Evolutionary conservation across 2,113 vertebrate genomes (phyloP), one percentile per base, ranked within the genome.

Genomic region (Salminus brasiliensis): DNA sequence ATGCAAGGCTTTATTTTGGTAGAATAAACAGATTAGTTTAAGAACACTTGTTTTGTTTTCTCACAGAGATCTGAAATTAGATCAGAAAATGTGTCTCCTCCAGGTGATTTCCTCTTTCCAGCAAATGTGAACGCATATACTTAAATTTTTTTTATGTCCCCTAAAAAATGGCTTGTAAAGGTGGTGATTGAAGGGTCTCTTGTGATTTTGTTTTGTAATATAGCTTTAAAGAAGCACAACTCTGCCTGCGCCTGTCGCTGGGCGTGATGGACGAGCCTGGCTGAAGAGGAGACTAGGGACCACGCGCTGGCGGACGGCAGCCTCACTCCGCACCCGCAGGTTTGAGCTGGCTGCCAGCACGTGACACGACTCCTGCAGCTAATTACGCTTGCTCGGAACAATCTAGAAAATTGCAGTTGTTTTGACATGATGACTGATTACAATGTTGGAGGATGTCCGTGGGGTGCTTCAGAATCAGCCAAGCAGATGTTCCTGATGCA

Each of bases 361-460:
- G 49, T 49, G 39, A 68, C 53, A 29, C 12, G 27, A 66, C 52
- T 72, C 21, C 29, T 43, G 49, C n/a, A 23, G 73, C 74, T 80
- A 83, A 83, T 83, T 80, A 83, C 55, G 53, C 68, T 47, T 21
- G 52, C 52, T 80, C 43, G n/a, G 68, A 83, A 80, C 59, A 80
- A 76, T 72, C 73, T 76, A 45, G 60, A 65, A 83, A 83, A 83
- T 83, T 80, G 77, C 66, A 67, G 72, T 71, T 76, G 73, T 76
- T 83, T 83, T 76, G 60, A 65, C 78, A 76, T 80, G 72, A 80
- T 79, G 78, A 83, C 78, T 83, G 82, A 83, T 83, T 83, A 76
- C 60, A 76, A 62, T 83, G 67, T 66, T 80, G 70, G 78, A 79
- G 66, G 59, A 75, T 71, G 72, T 72, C 77, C 78, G 32, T 67